Evolutionary conservation across 1,140 invertebrate species (phyloP).

Genomic region (Zelostemma sp.): DNA sequence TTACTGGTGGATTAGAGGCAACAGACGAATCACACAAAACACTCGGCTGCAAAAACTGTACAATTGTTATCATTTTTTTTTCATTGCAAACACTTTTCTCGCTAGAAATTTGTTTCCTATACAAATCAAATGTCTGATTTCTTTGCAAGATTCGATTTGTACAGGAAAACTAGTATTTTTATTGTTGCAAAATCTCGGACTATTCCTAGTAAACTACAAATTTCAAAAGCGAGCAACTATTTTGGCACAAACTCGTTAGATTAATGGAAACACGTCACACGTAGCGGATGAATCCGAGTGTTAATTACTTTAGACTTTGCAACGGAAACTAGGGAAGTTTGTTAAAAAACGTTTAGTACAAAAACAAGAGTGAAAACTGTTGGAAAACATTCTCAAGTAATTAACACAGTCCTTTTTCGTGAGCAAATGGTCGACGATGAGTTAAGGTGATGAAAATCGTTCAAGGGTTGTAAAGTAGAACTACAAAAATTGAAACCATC

Average conservation of each 20-base stretch:
- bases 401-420: constrained; percentile 11
- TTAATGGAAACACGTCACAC: constrained; percentile 62
- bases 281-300: constrained; percentile 50
- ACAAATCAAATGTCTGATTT: too few species aligned
- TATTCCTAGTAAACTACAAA: constrained; percentile 62
- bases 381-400: too few species aligned
- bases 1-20: constrained; percentile 13
- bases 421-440: constrained; percentile 54
- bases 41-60: not conserved
- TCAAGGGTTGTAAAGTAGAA: constrained; percentile 56
- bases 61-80: constrained; percentile 3
- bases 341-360: too few species aligned
- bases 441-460: constrained; percentile 44
- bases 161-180: too few species aligned
- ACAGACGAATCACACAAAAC: not conserved
- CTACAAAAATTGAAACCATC: constrained; percentile 71
- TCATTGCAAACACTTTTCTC: not conserved
- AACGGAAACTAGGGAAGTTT: too few species aligned
- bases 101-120: too few species aligned
- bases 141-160: too few species aligned
- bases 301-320: constrained; percentile 14
- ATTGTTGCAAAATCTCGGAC: constrained; percentile 51
- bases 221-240: constrained; percentile 67
- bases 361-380: too few species aligned
- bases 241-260: constrained; percentile 62